These are phyloP conservation scores for Agrypnus murinus DNA, from an alignment of 2,888 invertebrate species.

Conservation along the genomic window DNA sequence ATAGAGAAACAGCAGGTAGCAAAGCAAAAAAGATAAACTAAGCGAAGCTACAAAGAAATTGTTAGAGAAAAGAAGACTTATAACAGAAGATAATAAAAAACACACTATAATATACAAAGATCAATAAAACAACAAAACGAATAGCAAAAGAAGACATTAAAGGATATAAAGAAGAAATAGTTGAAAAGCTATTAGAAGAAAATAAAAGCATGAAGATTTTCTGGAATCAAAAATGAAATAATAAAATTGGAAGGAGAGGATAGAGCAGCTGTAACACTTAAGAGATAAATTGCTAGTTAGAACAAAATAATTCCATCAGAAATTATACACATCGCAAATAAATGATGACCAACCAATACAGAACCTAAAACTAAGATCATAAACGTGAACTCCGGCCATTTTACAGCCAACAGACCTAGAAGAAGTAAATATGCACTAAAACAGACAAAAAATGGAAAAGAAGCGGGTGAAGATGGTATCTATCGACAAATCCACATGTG, in stretches of 20 bases:
- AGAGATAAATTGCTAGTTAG: slow-evolving; percentile 5
- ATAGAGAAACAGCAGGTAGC: not conserved
- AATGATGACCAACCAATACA: not conserved
- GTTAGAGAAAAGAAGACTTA: slow-evolving; percentile 2
- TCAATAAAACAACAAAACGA: not conserved
- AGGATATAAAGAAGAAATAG: slow-evolving; percentile 1
- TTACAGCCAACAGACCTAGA: slow-evolving; percentile 2
- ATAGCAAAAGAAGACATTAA: not conserved
- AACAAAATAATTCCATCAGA: slow-evolving; percentile 1
- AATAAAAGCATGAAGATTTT: not conserved
- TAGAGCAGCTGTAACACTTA: not conserved
- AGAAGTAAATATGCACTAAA: not conserved
- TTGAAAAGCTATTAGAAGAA: not conserved
- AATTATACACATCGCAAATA: no score
- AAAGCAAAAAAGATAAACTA: not conserved
- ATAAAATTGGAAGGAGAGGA: slow-evolving; percentile 1
- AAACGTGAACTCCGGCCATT: no score
- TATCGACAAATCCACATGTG: no score
- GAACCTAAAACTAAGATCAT: not conserved
- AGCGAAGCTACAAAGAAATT: not conserved
- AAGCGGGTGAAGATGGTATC: not conserved
- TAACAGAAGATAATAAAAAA: slow-evolving; percentile 1
- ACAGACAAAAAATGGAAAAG: no score
- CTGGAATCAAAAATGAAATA: slow-evolving; percentile 1
- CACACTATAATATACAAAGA: no score